Base-by-base conservation (phyloP, 2,113 vertebrate species). In the Sceloporus tristichus region DNA sequence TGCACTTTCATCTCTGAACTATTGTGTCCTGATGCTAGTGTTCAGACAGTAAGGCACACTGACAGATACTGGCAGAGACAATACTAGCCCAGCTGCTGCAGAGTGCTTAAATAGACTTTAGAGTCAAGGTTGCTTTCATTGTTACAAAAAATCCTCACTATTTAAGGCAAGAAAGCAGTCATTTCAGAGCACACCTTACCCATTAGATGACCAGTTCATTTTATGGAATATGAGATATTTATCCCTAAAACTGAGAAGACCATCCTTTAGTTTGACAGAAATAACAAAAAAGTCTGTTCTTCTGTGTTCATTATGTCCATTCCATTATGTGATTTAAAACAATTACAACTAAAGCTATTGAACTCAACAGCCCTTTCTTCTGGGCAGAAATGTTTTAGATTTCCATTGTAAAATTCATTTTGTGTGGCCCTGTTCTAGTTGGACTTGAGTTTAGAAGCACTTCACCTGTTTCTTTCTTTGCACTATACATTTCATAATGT, bases 1-100 rank as follows among this genome's bases (percentile, higher is more conserved):
- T 34, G 68, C 40, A 82, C 59, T 82, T 88, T 74, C 70, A 53
- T 82, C 71, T 85, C 40, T 85, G 77, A 54, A 40, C 70, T 65
- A 68, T 3, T 29, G n/a, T 66, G 56, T 74, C 70, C 70, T 82
- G 59, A 54, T 23, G 42, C 13, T 53, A 77, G 42, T 0, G 27
- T 13, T 74, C 73, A 38, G 71, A 34, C 87, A 25, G 56, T 4
- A 82, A 87, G 79, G 71, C 27, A 16, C 56, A 76, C 42, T 82
- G 86, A 68, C 66, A 27, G 40, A 62, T 29, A 21, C 40, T 83
- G 42, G 11, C 29, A 87, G 14, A 40, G 6, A 10, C 38, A 68
- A 23, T 62, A 18, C 11, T 14, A 21, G 42, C 11, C 11, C 10
- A 11, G 59, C 27, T 65, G 66, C 19, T 40, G 9, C 73, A 54